A percentile compares a stretch with the other conserved stretches of the same genome.
phyloP scores from a whole-genome alignment of 2,888 invertebrate species.

The Ectobius pallidus region DNA sequence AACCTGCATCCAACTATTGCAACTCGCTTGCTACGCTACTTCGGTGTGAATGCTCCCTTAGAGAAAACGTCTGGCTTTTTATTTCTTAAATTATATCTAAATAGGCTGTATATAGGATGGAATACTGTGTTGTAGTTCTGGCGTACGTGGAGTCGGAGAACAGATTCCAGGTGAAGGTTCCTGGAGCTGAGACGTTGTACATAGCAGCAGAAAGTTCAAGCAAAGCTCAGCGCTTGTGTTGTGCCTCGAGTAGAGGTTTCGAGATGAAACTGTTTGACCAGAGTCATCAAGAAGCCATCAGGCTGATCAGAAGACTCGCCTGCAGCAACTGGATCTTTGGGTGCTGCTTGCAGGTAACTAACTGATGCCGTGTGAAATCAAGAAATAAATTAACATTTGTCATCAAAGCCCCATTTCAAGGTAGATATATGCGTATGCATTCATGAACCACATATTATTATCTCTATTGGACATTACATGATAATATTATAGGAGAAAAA shows the following conservation, averaged over 20 bases:
- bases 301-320: slow-evolving; percentile 71
- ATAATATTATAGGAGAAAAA: too few species aligned
- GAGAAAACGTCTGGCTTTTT: too few species aligned
- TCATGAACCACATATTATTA: too few species aligned
- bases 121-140: slow-evolving; percentile 62
- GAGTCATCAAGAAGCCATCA: slow-evolving; percentile 81
- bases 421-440: too few species aligned
- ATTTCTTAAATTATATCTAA: too few species aligned
- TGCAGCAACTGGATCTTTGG: slow-evolving; percentile 74
- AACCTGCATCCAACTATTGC: too few species aligned
- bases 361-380: not conserved
- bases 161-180: slow-evolving; percentile 73
- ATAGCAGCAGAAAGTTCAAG: slow-evolving; percentile 72
- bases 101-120: too few species aligned
- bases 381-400: too few species aligned
- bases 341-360: slow-evolving; percentile 70
- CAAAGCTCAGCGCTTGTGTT: slow-evolving; percentile 67
- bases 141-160: slow-evolving; percentile 70
- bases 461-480: too few species aligned
- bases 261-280: slow-evolving; percentile 81
- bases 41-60: too few species aligned
- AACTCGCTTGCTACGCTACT: too few species aligned
- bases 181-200: slow-evolving; percentile 76
- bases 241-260: slow-evolving; percentile 76
- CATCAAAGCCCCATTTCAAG: too few species aligned